Evolutionary conservation across 2,888 invertebrate species (phyloP).

Genomic region (Celastrina argiolus): DNA sequence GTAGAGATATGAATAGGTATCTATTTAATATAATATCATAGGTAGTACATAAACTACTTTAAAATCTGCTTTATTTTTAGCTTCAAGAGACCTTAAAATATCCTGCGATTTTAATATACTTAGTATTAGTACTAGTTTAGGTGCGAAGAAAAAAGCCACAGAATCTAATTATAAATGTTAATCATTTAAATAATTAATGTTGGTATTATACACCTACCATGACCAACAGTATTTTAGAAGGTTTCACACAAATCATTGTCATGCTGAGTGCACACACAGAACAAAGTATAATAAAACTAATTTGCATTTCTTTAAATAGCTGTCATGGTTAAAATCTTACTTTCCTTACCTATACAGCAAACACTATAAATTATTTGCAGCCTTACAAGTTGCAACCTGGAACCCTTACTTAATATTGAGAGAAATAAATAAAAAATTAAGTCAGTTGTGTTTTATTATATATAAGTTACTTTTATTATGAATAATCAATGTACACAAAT

Average conservation of each 20-base stretch:
- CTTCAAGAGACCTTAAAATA: too few relatives aligned
- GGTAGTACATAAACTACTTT: too few relatives aligned
- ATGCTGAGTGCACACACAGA: neutral
- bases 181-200: too few relatives aligned
- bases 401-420: neutral
- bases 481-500: constrained; percentile 74
- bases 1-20: too few relatives aligned
- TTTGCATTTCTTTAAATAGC: neutral
- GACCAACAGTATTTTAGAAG: too few relatives aligned
- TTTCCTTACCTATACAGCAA: neutral
- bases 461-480: constrained; percentile 69
- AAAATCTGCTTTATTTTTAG: too few relatives aligned
- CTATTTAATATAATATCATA: too few relatives aligned
- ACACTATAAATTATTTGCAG: neutral
- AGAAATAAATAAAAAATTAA: constrained; percentile 28
- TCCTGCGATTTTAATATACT: too few relatives aligned
- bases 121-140: too few relatives aligned
- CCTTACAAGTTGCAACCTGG: neutral
- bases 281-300: neutral
- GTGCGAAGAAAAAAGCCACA: too few relatives aligned
- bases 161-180: too few relatives aligned
- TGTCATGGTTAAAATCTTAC: neutral
- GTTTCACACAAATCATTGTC: neutral
- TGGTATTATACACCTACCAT: too few relatives aligned
- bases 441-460: constrained; percentile 29